phyloP scores from a whole-genome alignment of 2,113 vertebrate species.

The Cyrtonyx montezumae region DNA sequence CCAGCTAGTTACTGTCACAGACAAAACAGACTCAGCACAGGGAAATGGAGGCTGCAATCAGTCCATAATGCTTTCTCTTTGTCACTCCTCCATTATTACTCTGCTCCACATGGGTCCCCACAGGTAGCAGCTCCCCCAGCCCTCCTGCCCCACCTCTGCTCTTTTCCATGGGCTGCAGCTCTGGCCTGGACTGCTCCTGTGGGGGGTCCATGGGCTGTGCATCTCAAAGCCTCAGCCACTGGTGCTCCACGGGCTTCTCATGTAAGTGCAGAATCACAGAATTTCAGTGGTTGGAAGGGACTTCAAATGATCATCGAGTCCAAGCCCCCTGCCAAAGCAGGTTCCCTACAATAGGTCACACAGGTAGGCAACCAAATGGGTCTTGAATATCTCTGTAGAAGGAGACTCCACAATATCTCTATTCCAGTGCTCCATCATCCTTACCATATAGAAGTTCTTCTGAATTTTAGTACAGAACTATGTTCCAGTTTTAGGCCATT shows the following conservation, averaged over 20 bases:
- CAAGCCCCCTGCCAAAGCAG: too few relatives aligned
- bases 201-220: not conserved
- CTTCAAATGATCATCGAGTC: too few relatives aligned
- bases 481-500: too few relatives aligned
- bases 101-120: not conserved
- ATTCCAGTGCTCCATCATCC: too few relatives aligned
- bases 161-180: not conserved
- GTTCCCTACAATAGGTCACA: too few relatives aligned
- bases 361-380: too few relatives aligned
- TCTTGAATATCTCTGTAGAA: too few relatives aligned
- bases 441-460: too few relatives aligned
- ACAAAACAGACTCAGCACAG: not conserved
- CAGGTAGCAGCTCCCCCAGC: not conserved
- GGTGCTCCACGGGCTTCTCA: not conserved
- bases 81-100: not conserved
- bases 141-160: not conserved
- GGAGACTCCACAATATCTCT: too few relatives aligned
- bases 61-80: not conserved
- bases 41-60: not conserved
- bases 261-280: too few relatives aligned
- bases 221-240: not conserved
- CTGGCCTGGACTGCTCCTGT: not conserved
- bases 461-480: too few relatives aligned
- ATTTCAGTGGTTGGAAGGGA: too few relatives aligned
- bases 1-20: not conserved